phyloP scores from a whole-genome alignment of 2,888 invertebrate genomes.

The Pedicia rivosa region DNA sequence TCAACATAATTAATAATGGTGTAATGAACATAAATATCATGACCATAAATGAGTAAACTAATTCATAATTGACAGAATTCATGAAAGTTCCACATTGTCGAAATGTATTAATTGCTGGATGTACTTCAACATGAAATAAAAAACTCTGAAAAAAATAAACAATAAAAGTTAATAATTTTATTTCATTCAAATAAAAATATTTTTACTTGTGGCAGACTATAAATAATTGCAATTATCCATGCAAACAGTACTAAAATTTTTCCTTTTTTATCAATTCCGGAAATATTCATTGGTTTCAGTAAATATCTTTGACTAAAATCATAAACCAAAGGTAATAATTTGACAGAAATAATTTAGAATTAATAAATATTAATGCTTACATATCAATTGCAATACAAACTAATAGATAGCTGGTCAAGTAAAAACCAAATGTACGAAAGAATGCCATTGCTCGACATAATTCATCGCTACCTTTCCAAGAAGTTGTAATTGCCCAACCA shows the following conservation, averaged over 20 bases:
- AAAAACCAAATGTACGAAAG: slow-evolving; percentile 73
- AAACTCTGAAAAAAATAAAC: slow-evolving; percentile 38
- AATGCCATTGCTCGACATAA: slow-evolving; percentile 78
- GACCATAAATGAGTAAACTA: slow-evolving; percentile 66
- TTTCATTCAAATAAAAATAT: slow-evolving; percentile 10
- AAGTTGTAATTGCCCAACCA: slow-evolving; percentile 72
- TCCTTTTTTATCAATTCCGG: slow-evolving; percentile 55
- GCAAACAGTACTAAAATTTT: slow-evolving; percentile 60
- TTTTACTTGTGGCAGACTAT: slow-evolving; percentile 79
- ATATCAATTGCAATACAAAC: slow-evolving; percentile 82
- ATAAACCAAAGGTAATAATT: background rate
- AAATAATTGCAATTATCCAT: slow-evolving; percentile 64
- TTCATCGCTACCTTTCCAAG: slow-evolving; percentile 71
- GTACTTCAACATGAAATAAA: slow-evolving; percentile 72
- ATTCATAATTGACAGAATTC: slow-evolving; percentile 57
- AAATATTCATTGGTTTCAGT: slow-evolving; percentile 59
- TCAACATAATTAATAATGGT: slow-evolving; percentile 70
- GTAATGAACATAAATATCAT: slow-evolving; percentile 78
- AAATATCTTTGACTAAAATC: background rate
- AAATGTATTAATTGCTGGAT: slow-evolving; percentile 72
- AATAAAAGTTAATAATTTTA: too few relatives aligned
- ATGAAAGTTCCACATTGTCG: slow-evolving; percentile 83
- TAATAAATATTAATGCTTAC: slow-evolving; percentile 26
- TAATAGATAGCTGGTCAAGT: slow-evolving; percentile 72
- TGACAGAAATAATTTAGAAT: background rate